These are phyloP conservation scores for Rhineura floridana DNA, from an alignment of 2,113 vertebrate genomes.

Conservation along the genomic window DNA sequence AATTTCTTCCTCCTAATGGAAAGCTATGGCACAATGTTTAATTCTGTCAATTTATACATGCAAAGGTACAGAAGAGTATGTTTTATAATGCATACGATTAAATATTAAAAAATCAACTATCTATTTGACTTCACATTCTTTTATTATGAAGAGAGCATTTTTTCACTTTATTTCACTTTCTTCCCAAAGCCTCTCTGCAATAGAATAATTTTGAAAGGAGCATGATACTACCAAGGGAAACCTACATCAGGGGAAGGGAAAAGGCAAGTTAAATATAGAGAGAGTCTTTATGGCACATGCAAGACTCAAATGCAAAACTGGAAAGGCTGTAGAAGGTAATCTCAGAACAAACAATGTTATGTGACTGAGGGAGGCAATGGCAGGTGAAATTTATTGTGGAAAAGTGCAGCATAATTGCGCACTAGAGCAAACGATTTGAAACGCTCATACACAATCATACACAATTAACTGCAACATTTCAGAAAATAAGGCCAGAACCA, in stretches of 20 bases:
- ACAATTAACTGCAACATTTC: slow-evolving; percentile 62
- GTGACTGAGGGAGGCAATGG: slow-evolving; percentile 40
- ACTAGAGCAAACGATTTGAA: slow-evolving; percentile 51
- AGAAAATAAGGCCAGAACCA: slow-evolving; percentile 38
- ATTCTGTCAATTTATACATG: slow-evolving; percentile 80
- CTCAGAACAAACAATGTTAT: slow-evolving; percentile 47
- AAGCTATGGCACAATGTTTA: slow-evolving; percentile 82
- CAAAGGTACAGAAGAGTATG: slow-evolving; percentile 72
- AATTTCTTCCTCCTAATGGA: slow-evolving; percentile 57
- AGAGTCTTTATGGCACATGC: slow-evolving; percentile 61
- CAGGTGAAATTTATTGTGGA: slow-evolving; percentile 58
- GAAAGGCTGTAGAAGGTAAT: neutral
- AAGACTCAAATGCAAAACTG: slow-evolving; percentile 58
- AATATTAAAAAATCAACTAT: slow-evolving; percentile 82
- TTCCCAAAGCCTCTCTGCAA: slow-evolving; percentile 65
- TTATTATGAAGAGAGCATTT: slow-evolving; percentile 78
- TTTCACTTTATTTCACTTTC: slow-evolving; percentile 70
- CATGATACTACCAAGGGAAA: slow-evolving; percentile 60
- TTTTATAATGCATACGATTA: slow-evolving; percentile 84
- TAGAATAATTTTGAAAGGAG: slow-evolving; percentile 61
- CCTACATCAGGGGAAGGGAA: slow-evolving; percentile 53
- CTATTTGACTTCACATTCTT: slow-evolving; percentile 80
- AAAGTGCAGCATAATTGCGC: slow-evolving; percentile 40
- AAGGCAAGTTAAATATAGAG: slow-evolving; percentile 64
- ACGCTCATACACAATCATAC: slow-evolving; percentile 41